Percentiles rank a stretch among this genome's conserved stretches.
These are phyloP conservation scores for Plestiodon gilberti DNA, from an alignment of 2,113 vertebrate species.

Conservation along the genomic window DNA sequence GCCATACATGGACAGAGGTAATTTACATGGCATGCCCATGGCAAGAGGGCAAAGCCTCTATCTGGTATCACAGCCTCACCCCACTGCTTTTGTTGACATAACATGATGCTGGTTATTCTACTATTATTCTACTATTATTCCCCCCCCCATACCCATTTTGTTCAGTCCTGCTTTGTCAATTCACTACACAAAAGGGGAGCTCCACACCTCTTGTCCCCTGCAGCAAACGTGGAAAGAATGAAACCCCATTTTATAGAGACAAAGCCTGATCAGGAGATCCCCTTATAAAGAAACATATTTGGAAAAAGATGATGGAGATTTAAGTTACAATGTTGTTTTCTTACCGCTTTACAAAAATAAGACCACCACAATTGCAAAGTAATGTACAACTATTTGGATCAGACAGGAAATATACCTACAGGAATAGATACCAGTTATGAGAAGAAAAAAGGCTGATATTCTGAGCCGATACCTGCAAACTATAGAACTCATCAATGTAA, in stretches of 20 bases:
- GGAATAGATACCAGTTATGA: not conserved
- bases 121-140: too few species aligned
- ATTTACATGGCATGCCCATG: too few species aligned
- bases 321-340: constrained; percentile 47
- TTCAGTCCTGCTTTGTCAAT: not conserved
- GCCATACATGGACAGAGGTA: too few species aligned
- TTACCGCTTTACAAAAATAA: constrained; percentile 39
- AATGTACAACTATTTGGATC: constrained; percentile 52
- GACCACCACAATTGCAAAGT: constrained; percentile 44
- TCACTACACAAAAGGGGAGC: not conserved
- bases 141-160: not conserved
- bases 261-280: not conserved
- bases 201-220: not conserved
- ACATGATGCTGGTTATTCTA: too few species aligned
- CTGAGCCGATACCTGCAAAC: not conserved
- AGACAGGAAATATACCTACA: not conserved
- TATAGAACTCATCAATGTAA: not conserved
- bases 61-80: too few species aligned
- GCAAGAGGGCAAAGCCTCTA: too few species aligned
- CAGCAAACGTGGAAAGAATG: not conserved
- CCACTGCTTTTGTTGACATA: too few species aligned
- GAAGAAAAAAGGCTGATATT: not conserved
- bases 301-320: not conserved
- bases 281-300: too few species aligned
- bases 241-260: not conserved